Evolutionary conservation across 2,797 vertebrate genomes (phyloP).

Genomic region (Oophaga sylvatica): DNA sequence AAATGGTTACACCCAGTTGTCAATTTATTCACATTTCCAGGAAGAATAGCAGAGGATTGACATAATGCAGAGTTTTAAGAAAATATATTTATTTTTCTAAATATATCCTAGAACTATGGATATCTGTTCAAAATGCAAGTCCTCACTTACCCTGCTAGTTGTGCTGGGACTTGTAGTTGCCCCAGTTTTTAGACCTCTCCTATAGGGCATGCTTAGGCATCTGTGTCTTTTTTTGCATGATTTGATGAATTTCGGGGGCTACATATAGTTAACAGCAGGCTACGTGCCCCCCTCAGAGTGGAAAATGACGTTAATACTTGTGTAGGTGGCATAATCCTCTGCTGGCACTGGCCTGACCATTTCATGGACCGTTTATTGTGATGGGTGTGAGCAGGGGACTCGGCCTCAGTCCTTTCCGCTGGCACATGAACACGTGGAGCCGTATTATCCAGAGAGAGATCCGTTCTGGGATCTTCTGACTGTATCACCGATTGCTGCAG

Average conservation of each 20-base stretch:
- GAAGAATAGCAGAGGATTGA: too few species aligned
- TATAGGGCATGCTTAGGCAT: not conserved
- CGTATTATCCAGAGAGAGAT: not conserved
- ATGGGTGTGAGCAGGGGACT: conserved; percentile 19
- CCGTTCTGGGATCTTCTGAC: not conserved
- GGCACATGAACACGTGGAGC: conserved; percentile 15
- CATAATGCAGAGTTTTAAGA: too few species aligned
- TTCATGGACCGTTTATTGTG: conserved; percentile 43
- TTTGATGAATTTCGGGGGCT: not conserved
- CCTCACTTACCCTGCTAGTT: not conserved
- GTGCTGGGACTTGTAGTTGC: not conserved
- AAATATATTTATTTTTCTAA: too few species aligned
- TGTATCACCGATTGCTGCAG: not conserved
- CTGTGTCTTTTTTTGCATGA: not conserved
- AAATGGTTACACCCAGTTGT: too few species aligned
- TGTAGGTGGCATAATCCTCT: conserved; percentile 17
- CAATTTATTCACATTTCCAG: too few species aligned
- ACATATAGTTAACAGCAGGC: not conserved
- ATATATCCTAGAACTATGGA: not conserved
- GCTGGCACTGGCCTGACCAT: conserved; percentile 33
- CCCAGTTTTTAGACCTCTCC: not conserved
- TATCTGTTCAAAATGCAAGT: not conserved
- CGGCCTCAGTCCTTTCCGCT: not conserved
- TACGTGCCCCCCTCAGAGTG: not conserved
- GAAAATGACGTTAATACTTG: conserved; percentile 2